Conservation (phyloP, 2,113 vertebrate species). For the Sigmodon hispidus region DNA sequence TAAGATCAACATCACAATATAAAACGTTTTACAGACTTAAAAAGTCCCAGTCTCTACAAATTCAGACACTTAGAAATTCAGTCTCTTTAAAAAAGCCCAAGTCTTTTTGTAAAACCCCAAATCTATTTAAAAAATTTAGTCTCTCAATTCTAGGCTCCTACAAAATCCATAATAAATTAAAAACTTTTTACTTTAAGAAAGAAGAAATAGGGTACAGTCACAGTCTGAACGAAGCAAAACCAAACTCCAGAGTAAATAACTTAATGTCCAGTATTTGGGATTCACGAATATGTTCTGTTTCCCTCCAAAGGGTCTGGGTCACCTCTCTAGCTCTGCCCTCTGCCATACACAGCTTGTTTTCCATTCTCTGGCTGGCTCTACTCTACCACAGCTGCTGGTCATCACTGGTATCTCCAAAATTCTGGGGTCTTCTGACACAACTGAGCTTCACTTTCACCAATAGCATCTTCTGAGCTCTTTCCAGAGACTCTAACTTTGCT, state of each 20-base stretch:
- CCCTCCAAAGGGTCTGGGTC: not conserved
- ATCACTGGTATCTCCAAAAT: not conserved
- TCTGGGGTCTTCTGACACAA: not conserved
- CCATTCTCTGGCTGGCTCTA: not conserved
- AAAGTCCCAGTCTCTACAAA: too few relatives aligned
- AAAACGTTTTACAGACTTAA: too few relatives aligned
- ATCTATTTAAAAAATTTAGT: not conserved
- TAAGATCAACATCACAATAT: not conserved
- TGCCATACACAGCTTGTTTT: not conserved
- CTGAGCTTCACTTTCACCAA: too few relatives aligned
- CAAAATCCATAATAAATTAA: not conserved
- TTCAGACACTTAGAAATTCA: too few relatives aligned
- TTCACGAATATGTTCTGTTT: not conserved
- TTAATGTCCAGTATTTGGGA: not conserved
- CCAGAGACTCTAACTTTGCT: too few relatives aligned
- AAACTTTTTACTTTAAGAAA: not conserved
- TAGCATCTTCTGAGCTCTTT: too few relatives aligned
- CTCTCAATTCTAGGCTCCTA: not conserved
- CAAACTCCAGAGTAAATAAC: not conserved
- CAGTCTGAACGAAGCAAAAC: not conserved
- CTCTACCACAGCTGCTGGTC: not conserved
- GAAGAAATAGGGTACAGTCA: not conserved
- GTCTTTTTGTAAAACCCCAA: not conserved
- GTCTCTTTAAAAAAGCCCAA: too few relatives aligned
- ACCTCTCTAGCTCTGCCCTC: too few relatives aligned